Percentiles rank a stretch among this genome's conserved stretches.
phyloP scores from a whole-genome alignment of 2,888 invertebrate species.

The Volucella bombylans region DNA sequence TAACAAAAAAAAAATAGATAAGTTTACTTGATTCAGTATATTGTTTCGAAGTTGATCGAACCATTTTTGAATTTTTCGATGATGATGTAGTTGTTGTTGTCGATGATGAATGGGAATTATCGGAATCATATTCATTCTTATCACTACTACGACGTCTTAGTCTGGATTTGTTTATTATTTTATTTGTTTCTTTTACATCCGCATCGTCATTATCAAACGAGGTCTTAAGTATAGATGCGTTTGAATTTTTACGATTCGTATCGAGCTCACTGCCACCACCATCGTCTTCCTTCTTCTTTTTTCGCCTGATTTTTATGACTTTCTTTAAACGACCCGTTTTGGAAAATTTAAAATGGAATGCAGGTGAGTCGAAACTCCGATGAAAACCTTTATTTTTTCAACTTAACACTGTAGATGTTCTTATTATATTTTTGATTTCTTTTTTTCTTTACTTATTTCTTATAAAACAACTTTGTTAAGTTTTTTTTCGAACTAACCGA shows the following conservation, averaged over 20 bases:
- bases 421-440: neutral
- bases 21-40: constrained; percentile 81
- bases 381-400: neutral
- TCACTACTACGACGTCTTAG: constrained; percentile 51
- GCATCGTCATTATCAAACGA: constrained; percentile 59
- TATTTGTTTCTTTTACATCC: constrained; percentile 43
- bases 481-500: constrained; percentile 45
- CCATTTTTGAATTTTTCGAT: constrained; percentile 74
- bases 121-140: constrained; percentile 55
- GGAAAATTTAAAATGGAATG: constrained; percentile 30
- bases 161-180: constrained; percentile 40
- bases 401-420: constrained; percentile 5
- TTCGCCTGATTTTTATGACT: constrained; percentile 77
- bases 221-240: constrained; percentile 65
- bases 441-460: neutral
- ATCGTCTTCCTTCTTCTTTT: constrained; percentile 77
- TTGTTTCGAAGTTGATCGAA: constrained; percentile 78
- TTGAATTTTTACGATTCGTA: constrained; percentile 75
- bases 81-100: constrained; percentile 68
- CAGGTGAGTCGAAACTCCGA: neutral
- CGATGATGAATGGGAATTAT: constrained; percentile 65
- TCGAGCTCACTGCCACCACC: constrained; percentile 74
- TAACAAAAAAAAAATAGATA: neutral
- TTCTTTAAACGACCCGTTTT: constrained; percentile 78
- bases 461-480: neutral